phyloP scores from a whole-genome alignment of 2,113 vertebrate species.

The Mobula birostris region DNA sequence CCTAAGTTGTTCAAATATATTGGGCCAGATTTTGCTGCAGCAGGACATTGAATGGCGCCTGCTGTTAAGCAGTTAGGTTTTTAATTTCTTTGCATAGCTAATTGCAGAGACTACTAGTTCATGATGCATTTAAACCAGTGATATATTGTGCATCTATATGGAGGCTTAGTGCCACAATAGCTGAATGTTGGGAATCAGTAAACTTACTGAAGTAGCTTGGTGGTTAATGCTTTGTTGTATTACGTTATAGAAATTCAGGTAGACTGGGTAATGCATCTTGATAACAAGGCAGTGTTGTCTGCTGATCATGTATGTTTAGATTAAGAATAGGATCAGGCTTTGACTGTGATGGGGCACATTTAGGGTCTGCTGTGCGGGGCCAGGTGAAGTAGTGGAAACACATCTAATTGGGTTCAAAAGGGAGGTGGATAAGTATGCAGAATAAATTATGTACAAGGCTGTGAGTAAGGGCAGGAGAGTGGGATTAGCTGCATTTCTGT shows the following conservation, averaged over 20 bases:
- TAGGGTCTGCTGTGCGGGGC: too few relatives aligned
- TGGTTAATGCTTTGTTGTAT: background rate
- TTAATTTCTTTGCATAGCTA: background rate
- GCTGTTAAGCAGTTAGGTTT: background rate
- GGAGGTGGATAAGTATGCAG: too few relatives aligned
- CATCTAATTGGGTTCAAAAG: too few relatives aligned
- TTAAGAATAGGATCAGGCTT: background rate
- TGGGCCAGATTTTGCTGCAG: too few relatives aligned
- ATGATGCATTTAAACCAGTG: background rate
- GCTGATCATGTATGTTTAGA: background rate
- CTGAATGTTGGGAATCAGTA: background rate
- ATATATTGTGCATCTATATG: background rate
- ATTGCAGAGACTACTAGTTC: background rate
- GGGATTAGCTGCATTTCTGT: too few relatives aligned
- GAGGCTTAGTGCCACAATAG: background rate
- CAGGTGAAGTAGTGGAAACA: too few relatives aligned
- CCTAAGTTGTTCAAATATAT: conserved; percentile 2
- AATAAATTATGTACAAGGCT: too few relatives aligned
- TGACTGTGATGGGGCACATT: too few relatives aligned
- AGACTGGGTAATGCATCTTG: background rate
- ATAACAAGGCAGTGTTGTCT: background rate
- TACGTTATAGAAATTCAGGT: background rate
- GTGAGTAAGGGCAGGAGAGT: too few relatives aligned
- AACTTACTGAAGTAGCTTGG: background rate
- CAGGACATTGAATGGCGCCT: background rate